phyloP scores from a whole-genome alignment of 2,797 vertebrate species.

The Molossus molossus region DNA sequence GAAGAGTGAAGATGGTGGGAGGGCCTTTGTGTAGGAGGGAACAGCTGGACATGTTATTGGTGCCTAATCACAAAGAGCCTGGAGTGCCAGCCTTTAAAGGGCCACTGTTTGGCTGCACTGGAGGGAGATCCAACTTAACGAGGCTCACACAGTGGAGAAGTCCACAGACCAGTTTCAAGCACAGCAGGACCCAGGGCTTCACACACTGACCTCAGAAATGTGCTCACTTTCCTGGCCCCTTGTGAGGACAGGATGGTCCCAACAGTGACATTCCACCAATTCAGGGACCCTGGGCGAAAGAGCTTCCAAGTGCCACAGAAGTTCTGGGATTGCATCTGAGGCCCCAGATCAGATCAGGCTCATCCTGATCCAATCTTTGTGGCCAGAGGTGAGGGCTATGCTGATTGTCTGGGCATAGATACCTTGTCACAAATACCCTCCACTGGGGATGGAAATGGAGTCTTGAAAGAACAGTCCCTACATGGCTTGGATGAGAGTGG shows the following conservation, averaged over 20 bases:
- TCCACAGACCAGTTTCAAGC: neutral
- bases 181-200: neutral
- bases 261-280: neutral
- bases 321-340: neutral
- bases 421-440: neutral
- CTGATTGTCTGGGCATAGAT: neutral
- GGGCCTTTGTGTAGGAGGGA: neutral
- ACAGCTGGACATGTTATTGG: neutral
- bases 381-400: neutral
- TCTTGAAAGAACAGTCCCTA: neutral
- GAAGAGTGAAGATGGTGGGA: neutral
- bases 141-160: neutral
- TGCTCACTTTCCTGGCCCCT: neutral
- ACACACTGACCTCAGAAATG: fast-evolving
- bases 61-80: neutral
- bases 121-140: neutral
- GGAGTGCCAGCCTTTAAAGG: neutral
- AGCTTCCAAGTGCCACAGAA: neutral
- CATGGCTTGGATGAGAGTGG: neutral
- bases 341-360: too few relatives aligned
- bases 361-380: neutral
- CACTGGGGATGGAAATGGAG: fast-evolving
- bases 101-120: neutral
- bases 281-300: neutral
- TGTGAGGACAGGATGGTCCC: neutral